Evolutionary conservation across 2,113 vertebrate genomes (phyloP).

Genomic region (Periophthalmus modestus): DNA sequence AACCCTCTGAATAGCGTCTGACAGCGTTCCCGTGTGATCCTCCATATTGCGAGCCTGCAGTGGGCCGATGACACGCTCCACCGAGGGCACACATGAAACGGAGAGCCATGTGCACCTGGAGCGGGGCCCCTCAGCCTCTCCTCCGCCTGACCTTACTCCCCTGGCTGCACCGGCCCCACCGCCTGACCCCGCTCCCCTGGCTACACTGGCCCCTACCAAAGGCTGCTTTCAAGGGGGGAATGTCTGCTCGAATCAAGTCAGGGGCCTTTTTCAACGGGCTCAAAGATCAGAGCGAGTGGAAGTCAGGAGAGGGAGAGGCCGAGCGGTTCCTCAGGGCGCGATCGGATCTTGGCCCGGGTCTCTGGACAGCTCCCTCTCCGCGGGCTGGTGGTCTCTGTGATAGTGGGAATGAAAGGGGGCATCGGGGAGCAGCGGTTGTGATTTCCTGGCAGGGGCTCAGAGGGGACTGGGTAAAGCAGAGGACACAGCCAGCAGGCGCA

Average conservation of each 20-base stretch:
- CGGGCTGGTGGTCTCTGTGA: constrained; percentile 74
- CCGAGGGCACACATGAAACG: constrained; percentile 78
- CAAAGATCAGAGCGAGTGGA: constrained; percentile 79
- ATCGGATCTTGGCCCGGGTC: constrained; percentile 80
- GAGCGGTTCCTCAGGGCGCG: constrained; percentile 79
- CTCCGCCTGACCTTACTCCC: constrained; percentile 31
- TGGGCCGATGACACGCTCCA: constrained; percentile 76
- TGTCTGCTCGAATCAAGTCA: constrained; percentile 81
- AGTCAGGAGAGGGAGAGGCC: constrained; percentile 72
- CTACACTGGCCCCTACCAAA: constrained; percentile 78
- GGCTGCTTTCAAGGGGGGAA: constrained; percentile 78
- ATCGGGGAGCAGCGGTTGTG: constrained; percentile 75
- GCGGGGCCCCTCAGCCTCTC: constrained; percentile 71
- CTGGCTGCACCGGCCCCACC: constrained; percentile 58
- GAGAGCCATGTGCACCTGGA: constrained; percentile 78
- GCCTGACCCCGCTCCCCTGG: constrained; percentile 75
- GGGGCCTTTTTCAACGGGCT: constrained; percentile 77
- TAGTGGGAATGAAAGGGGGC: constrained; percentile 77
- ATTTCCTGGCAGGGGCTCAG: constrained; percentile 73
- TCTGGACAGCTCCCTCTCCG: constrained; percentile 76
- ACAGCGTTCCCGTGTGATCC: constrained; percentile 72
- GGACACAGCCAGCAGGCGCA: constrained; percentile 76
- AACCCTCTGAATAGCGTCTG: constrained; percentile 73
- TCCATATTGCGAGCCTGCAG: constrained; percentile 72
- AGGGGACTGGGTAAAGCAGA: constrained; percentile 74